Conservation (phyloP, 2,888 invertebrate genomes). For the Rotaria socialis region DNA sequence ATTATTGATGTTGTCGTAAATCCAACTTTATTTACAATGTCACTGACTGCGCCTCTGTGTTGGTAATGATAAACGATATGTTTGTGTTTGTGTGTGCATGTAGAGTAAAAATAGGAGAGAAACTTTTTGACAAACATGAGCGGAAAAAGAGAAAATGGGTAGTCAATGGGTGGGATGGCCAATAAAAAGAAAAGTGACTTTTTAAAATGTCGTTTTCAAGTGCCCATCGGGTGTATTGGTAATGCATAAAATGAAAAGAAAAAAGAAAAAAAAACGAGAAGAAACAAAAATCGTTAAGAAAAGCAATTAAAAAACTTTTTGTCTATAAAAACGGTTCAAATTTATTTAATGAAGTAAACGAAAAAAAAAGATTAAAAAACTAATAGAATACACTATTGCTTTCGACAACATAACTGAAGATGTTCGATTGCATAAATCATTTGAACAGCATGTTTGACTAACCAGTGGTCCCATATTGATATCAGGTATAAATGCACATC, state of each 20-base stretch:
- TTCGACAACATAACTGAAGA: background rate
- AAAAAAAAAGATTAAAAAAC: background rate
- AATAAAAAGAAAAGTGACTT: background rate
- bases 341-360: background rate
- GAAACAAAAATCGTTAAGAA: no score
- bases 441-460: conserved; percentile 20
- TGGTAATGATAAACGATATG: background rate
- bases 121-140: conserved; percentile 5
- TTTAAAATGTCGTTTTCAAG: background rate
- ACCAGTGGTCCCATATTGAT: background rate
- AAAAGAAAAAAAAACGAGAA: background rate
- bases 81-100: background rate
- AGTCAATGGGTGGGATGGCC: background rate
- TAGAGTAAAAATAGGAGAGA: background rate
- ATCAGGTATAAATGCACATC: conserved; percentile 28
- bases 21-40: background rate
- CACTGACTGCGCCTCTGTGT: background rate
- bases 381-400: background rate
- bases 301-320: background rate
- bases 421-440: conserved; percentile 21
- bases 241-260: background rate
- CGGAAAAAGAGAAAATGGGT: background rate
- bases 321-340: background rate
- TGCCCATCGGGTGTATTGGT: background rate
- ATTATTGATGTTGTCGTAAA: background rate